A percentile compares a stretch with the other conserved stretches of the same genome.
phyloP scores from a whole-genome alignment of 2,888 invertebrate genomes.

The Bombylius major region DNA sequence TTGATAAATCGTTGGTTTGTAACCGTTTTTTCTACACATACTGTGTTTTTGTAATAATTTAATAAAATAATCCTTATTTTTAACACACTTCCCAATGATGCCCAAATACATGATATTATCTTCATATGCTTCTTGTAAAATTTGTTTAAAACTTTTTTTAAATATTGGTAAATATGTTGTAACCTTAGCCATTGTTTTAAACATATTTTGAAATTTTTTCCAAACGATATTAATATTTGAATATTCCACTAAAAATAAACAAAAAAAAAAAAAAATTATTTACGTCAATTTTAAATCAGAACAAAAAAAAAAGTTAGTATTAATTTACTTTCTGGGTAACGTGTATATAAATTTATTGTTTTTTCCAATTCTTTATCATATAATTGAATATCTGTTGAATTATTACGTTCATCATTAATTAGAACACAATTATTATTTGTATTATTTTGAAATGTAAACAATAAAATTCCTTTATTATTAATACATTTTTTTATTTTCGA shows the following conservation, averaged over 20 bases:
- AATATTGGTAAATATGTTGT: constrained; percentile 43
- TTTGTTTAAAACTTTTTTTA: constrained; percentile 42
- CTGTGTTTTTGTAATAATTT: too few relatives aligned
- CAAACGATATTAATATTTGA: constrained; percentile 34
- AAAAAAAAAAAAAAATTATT: background rate
- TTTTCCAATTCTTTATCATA: constrained; percentile 44
- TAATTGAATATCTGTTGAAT: constrained; percentile 27
- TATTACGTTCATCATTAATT: constrained; percentile 31
- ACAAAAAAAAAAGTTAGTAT: background rate
- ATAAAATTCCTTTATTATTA: constrained; percentile 15
- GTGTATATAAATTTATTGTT: constrained; percentile 45
- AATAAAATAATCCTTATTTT: background rate
- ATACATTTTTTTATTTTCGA: constrained; percentile 27
- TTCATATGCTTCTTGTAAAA: constrained; percentile 43
- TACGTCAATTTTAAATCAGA: constrained; percentile 2
- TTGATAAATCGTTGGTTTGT: too few relatives aligned
- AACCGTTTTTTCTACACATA: too few relatives aligned
- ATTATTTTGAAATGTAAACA: constrained; percentile 18
- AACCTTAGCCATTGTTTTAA: constrained; percentile 37
- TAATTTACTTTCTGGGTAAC: constrained; percentile 36
- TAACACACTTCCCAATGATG: constrained; percentile 17
- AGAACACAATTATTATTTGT: constrained; percentile 15
- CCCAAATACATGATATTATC: constrained; percentile 51
- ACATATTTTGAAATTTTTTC: constrained; percentile 40
- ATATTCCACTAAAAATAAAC: constrained; percentile 24